Base-by-base conservation (phyloP, 2,797 vertebrate genomes). In the Semaprochilodus insignis region DNA sequence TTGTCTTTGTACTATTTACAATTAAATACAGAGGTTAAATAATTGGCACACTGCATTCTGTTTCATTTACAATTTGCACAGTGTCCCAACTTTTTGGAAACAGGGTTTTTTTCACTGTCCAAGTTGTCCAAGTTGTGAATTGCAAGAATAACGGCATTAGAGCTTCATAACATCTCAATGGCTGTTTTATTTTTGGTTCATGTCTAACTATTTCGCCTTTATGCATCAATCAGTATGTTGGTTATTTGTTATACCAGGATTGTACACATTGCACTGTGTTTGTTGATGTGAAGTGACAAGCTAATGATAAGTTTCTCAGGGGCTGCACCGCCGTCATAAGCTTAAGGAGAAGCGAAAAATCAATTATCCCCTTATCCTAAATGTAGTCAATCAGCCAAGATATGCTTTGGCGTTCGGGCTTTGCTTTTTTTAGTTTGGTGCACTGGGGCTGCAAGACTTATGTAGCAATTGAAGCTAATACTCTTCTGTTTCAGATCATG, bases 201-300 rank as follows among this genome's bases (percentile, higher is more conserved):
- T 21, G 36, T 11, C 65, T 48, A 11, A 48, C 44, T 36, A 44
- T 44, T 48, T 69, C 7, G 1, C 17, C 19, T 40, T 34, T 67
- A 34, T 34, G 2, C 31, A 67, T 34, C 3, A 23, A 21, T 67
- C 31, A 23, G 34, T 44, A n/a, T 44, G 36, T 14, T 44, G 15
- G 44, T 51, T 71, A 25, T 31, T 51, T 71, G 44, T 25, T 71
- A 25, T 71, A 51, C n/a, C 4, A 14, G 44, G n/a, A 2, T 27
- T 63, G 14, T 8, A 63, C 6, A 63, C 4, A 25, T 60, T 60
- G 57, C 57, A 60, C 57, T 23, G 57, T 21, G 55, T 23, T 60
- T 60, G 57, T 57, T 57, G 54, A 60, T n/a, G n/a, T 60, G n/a
- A 23, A 60, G 57, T 60, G 57, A 60, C 57, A 60, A 60, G 60